A percentile compares a stretch with the other conserved stretches of the same genome.
Conservation (phyloP, 2,888 invertebrate species). For the Dryomyza anilis region DNA sequence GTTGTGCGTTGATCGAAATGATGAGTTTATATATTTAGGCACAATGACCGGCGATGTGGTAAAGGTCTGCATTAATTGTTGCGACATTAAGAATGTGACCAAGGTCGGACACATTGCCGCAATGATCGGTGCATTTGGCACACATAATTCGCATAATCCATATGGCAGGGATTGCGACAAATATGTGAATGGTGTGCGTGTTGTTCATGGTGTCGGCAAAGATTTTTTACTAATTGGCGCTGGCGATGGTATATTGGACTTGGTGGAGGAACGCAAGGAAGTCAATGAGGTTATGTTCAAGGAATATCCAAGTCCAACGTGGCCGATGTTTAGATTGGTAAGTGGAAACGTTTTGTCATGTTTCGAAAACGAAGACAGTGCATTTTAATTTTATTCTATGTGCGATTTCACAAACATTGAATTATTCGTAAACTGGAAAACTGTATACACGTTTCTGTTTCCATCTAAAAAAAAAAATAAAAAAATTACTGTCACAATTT, state of each 20-base stretch:
- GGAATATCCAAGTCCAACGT: slow-evolving; percentile 63
- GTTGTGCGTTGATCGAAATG: slow-evolving; percentile 72
- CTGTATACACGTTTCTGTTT: too few relatives aligned
- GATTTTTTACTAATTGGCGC: slow-evolving; percentile 77
- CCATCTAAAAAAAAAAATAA: too few relatives aligned
- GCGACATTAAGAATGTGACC: slow-evolving; percentile 58
- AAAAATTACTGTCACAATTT: too few relatives aligned
- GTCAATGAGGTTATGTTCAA: slow-evolving; percentile 47
- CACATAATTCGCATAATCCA: slow-evolving; percentile 55
- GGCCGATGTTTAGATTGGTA: slow-evolving; percentile 66
- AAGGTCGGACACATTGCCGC: slow-evolving; percentile 53
- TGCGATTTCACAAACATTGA: too few relatives aligned
- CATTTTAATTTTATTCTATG: too few relatives aligned
- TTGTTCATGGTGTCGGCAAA: slow-evolving; percentile 67
- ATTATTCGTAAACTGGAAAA: too few relatives aligned
- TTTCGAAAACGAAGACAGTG: too few relatives aligned
- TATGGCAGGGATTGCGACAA: slow-evolving; percentile 59
- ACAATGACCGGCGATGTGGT: slow-evolving; percentile 75
- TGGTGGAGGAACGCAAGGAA: slow-evolving; percentile 68
- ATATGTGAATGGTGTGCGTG: slow-evolving; percentile 65
- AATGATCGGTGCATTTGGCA: slow-evolving; percentile 64
- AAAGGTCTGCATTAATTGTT: slow-evolving; percentile 59
- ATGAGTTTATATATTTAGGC: slow-evolving; percentile 81
- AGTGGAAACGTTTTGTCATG: neutral
- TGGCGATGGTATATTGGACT: slow-evolving; percentile 82